Evolutionary conservation across 2,113 vertebrate species (phyloP), one percentile per base, ranked within the genome.

Genomic region (Alces alces): DNA sequence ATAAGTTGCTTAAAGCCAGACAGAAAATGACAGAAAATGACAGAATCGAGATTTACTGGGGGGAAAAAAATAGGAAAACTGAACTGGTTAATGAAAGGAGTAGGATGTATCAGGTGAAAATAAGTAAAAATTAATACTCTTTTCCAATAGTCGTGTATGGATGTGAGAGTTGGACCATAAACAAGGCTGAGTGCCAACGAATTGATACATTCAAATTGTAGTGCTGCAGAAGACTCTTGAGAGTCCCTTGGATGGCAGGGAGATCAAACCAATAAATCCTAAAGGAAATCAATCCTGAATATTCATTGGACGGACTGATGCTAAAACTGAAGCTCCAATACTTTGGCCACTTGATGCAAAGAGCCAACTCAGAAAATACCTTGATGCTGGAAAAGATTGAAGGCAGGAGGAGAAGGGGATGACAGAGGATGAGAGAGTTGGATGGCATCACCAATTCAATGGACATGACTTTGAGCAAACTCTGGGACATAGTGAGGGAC

Each of bases 11-110:
- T 36, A 13, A 80, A 61, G 17, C 36, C 54, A 45, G 47, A 28
- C 11, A 16, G 7, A 1, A 47, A 47, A 47, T 47, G 47, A 47
- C 47, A 50, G 36, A 45, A 91, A 30, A 33, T 16, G 30, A 21
- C 23, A 61, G 50, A 88, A 89, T 23, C 27, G 30, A 85, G 30
- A 70, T 43, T 86, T 50, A 16, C 23, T 12, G 15, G 7, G 39
- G 39, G 4, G 1, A 9, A 58, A 2, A 27, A 33, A 47, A 45
- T 8, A 0, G 54, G n/a, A 12, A 0, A 17, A 15, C 58, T 10
- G 19, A 83, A 2, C 23, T 19, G 50, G 12, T 82, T 82, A 58
- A 57, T 10, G 39, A 30, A 23, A 93, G 10, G 2, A 43, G 21
- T 86, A 36, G 19, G 16, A 33, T 66, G 73, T 73, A 36, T 84